Conservation (phyloP, 2,113 vertebrate genomes). For the Todiramphus saurophagus region DNA sequence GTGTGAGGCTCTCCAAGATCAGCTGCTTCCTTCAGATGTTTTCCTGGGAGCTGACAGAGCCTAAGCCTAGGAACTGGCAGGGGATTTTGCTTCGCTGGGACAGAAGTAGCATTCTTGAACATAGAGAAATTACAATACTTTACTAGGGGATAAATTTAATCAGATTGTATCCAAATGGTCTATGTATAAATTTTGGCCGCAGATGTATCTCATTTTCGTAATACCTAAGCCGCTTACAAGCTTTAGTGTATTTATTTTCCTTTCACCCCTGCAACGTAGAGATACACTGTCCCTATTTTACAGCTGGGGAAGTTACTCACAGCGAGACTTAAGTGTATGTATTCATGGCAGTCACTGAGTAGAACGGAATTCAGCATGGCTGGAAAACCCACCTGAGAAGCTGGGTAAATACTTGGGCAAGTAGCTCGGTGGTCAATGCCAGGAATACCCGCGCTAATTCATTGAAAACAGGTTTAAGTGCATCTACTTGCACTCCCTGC, state of each 20-base stretch:
- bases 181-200: conserved; percentile 30
- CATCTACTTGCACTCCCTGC: neutral
- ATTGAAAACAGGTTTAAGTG: conserved; percentile 1
- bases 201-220: conserved; percentile 62
- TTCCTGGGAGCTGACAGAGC: neutral
- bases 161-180: neutral
- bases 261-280: neutral
- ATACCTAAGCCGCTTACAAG: conserved; percentile 55
- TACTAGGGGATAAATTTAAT: conserved; percentile 42
- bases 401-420: neutral
- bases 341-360: neutral
- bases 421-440: neutral
- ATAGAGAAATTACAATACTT: neutral
- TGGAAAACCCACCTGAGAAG: conserved; percentile 49
- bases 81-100: neutral
- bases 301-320: conserved; percentile 36
- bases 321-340: neutral
- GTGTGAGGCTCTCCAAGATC: neutral
- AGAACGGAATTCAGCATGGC: conserved; percentile 23
- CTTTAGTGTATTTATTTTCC: conserved; percentile 56
- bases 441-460: neutral
- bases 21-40: neutral
- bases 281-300: conserved; percentile 22
- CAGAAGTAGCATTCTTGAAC: neutral
- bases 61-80: neutral